These are phyloP conservation scores for Baronia brevicornis DNA, from an alignment of 2,888 invertebrate species.

Conservation along the genomic window DNA sequence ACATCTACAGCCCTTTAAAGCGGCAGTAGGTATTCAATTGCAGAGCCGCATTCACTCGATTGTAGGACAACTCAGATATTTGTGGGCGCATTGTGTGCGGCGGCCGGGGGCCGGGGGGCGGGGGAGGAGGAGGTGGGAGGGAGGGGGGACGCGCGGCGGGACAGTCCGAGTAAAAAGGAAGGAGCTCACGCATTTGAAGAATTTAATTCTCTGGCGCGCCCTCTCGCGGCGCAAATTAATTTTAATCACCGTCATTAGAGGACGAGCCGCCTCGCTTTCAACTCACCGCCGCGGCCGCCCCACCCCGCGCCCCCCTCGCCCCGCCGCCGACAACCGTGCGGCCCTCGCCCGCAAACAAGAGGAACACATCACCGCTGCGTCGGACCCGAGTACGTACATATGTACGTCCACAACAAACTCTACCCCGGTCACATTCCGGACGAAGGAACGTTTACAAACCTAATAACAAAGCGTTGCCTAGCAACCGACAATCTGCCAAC, in stretches of 20 bases:
- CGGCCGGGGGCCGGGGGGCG: slow-evolving; percentile 1
- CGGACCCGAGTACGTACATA: too few relatives aligned
- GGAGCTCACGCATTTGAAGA: slow-evolving; percentile 29
- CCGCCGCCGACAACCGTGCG: slow-evolving; percentile 1
- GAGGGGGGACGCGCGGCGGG: slow-evolving; percentile 14
- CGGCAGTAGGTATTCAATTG: too few relatives aligned
- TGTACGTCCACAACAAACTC: too few relatives aligned
- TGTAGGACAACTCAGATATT: too few relatives aligned
- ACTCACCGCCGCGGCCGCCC: slow-evolving; percentile 30
- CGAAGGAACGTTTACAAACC: too few relatives aligned
- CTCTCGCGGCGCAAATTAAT: slow-evolving; percentile 59
- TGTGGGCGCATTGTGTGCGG: too few relatives aligned
- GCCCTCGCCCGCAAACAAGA: slow-evolving; percentile 21
- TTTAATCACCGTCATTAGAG: slow-evolving; percentile 68
- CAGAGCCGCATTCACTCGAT: too few relatives aligned
- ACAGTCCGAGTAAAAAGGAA: too few relatives aligned
- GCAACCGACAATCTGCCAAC: too few relatives aligned
- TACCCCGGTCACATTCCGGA: too few relatives aligned
- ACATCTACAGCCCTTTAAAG: too few relatives aligned
- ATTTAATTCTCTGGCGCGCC: slow-evolving; percentile 56
- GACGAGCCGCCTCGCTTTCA: slow-evolving; percentile 26
- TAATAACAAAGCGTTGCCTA: too few relatives aligned
- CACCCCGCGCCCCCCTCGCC: slow-evolving; percentile 21
- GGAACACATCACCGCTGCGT: slow-evolving; percentile 25
- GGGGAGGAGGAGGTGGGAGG: slow-evolving; percentile 10